phyloP scores from a whole-genome alignment of 2,888 invertebrate species.

The Coenonympha glycerion region DNA sequence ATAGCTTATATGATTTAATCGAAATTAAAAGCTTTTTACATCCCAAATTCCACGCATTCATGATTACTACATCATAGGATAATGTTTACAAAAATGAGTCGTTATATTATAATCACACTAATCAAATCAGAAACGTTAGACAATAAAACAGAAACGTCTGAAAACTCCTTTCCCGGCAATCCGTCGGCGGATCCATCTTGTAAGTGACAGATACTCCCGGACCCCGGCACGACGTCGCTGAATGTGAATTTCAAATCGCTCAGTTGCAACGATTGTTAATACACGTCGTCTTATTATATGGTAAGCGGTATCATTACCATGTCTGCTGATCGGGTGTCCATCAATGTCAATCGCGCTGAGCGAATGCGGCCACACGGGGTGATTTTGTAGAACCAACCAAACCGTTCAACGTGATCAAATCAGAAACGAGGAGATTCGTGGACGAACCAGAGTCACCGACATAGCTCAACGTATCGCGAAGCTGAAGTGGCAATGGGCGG shows the following conservation, averaged over 20 bases:
- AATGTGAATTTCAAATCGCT: slow-evolving; percentile 39
- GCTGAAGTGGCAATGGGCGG: too few relatives aligned
- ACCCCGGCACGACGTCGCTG: slow-evolving; percentile 18
- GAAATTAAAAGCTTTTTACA: too few relatives aligned
- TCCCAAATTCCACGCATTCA: too few relatives aligned
- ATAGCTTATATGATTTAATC: too few relatives aligned
- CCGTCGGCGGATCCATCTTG: slow-evolving; percentile 7
- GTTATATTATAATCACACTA: too few relatives aligned
- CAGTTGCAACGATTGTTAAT: slow-evolving; percentile 21
- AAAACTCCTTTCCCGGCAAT: slow-evolving; percentile 2
- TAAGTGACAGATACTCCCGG: slow-evolving; percentile 16
- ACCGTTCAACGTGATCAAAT: too few relatives aligned
- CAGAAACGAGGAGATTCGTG: too few relatives aligned
- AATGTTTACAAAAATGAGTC: too few relatives aligned
- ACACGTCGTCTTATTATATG: slow-evolving; percentile 65
- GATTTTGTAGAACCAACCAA: too few relatives aligned
- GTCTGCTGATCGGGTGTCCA: slow-evolving; percentile 60
- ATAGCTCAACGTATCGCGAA: too few relatives aligned
- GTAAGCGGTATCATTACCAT: slow-evolving; percentile 70
- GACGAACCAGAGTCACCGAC: too few relatives aligned
- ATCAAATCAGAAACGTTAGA: background rate
- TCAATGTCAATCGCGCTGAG: slow-evolving; percentile 60
- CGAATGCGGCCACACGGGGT: slow-evolving; percentile 27
- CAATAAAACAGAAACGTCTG: background rate
- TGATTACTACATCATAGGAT: too few relatives aligned